Base-by-base conservation (phyloP, 2,888 invertebrate genomes). In the Andrena haemorrhoa region DNA sequence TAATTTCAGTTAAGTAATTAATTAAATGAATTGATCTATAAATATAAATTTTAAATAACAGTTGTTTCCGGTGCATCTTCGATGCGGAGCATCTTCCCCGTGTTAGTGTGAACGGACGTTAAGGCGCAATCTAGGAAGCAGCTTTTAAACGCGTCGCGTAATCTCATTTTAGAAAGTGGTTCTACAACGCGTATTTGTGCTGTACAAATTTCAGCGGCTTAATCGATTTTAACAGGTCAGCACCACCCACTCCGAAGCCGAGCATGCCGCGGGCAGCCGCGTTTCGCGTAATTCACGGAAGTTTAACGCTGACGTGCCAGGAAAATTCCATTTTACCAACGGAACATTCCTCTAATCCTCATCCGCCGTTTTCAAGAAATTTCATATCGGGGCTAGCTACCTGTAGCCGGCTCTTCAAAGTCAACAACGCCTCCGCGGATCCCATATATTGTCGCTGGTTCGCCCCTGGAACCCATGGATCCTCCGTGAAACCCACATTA, bases 281-380 rank as follows among this genome's bases (percentile, higher is more conserved):
- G 69, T 56, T 29, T 41, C 56, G 35, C 41, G 41, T 69, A 69
- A 69, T 69, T 47, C 26, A 20, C 51, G 72, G 29, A 78, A 79
- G 63, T 79, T 79, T 78, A 64, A 78, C 49, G 79, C 79, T 60
- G 79, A 79, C 79, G 79, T 69, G 68, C 63, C 79, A 51, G 63
- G 53, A 56, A 79, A 78, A 56, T 70, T 75, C 49, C 75, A 51
- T 47, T 69, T 41, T 41, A 26, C 56, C 16, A 20, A 35, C 61
- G 20, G 33, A 23, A 56, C 23, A 56, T 56, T 56, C 23, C 56
- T 20, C 56, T 20, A 56, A 56, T 23, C 10, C 56, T 23, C 56
- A 10, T 56, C 23, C 26, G 20, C 53, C 53, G 53, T 10, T 56
- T 23, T 10, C 23, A 20, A 23, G 56, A 23, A 56, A 56, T 16